Evolutionary conservation across 1,140 invertebrate genomes (phyloP).

Genomic region (Drosophila simulans): DNA sequence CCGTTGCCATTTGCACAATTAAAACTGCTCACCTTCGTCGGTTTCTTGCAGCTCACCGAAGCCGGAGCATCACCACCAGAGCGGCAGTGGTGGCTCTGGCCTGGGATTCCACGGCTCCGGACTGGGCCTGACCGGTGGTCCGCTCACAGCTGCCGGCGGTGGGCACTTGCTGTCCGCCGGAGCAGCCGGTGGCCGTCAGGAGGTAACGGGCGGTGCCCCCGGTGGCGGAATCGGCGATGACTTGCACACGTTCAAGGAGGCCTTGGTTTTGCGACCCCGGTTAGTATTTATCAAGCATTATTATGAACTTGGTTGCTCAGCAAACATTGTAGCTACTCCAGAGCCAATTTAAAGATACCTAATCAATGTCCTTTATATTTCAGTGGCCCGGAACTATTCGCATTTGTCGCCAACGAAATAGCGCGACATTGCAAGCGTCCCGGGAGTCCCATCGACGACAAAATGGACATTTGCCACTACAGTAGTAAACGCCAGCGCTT

Average conservation of each 20-base stretch:
- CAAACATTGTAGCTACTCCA: too few species aligned
- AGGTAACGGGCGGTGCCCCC: conserved; percentile 20
- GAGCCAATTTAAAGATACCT: background rate
- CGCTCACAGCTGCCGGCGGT: conserved; percentile 33
- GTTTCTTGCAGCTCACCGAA: conserved; percentile 64
- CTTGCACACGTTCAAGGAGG: conserved; percentile 91
- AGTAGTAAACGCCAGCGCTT: conserved; percentile 85
- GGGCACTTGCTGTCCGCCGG: conserved; percentile 51
- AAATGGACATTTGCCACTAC: conserved; percentile 86
- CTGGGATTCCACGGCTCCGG: conserved; percentile 53
- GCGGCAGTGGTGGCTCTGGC: conserved; percentile 44
- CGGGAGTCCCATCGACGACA: conserved; percentile 86
- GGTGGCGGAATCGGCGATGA: conserved; percentile 84
- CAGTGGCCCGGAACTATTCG: conserved; percentile 88
- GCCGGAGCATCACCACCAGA: conserved; percentile 69
- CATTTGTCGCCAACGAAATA: conserved; percentile 91
- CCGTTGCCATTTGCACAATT: conserved; percentile 6
- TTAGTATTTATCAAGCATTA: conserved; percentile 43
- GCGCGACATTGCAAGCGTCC: conserved; percentile 91
- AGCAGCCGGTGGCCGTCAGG: conserved; percentile 26
- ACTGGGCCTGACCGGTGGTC: conserved; percentile 44
- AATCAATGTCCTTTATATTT: conserved; percentile 19
- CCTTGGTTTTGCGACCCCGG: conserved; percentile 88
- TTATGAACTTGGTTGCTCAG: too few species aligned
- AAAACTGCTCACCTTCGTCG: conserved; percentile 34